Conservation (phyloP, 2,113 vertebrate species). For the Oceanites oceanicus region DNA sequence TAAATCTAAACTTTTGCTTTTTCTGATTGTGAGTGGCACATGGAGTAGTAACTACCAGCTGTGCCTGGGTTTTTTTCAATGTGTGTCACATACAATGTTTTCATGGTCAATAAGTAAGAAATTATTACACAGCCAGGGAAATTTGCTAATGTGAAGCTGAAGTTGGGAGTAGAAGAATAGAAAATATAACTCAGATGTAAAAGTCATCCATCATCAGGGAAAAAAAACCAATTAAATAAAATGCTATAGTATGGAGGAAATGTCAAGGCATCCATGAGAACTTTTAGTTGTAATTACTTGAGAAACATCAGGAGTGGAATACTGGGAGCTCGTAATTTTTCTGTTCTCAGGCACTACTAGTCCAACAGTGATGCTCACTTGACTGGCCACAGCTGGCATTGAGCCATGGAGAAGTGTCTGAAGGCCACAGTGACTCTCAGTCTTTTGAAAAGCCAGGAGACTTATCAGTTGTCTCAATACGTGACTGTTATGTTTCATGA, state of each 20-base stretch:
- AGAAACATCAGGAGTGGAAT: background rate
- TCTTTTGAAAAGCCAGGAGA: background rate
- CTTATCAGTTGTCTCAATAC: background rate
- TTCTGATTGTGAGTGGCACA: background rate
- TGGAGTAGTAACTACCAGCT: background rate
- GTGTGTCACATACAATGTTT: background rate
- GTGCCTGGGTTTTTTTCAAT: background rate
- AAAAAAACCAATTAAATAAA: background rate
- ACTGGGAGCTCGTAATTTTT: background rate
- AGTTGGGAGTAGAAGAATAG: background rate
- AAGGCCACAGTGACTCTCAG: background rate
- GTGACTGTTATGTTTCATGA: background rate
- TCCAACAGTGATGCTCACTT: background rate
- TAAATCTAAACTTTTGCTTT: background rate
- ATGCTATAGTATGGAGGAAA: background rate
- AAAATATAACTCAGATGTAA: background rate
- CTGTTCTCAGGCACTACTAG: background rate
- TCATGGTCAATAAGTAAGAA: background rate
- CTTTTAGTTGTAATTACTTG: conserved; percentile 12
- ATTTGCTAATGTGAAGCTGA: background rate
- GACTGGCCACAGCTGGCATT: background rate
- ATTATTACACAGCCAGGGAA: background rate
- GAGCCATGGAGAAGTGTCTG: background rate
- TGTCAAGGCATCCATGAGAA: background rate
- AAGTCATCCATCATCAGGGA: background rate